Evolutionary conservation across 2,888 invertebrate genomes (phyloP), one percentile per base, ranked within the genome.

Genomic region (Melanargia galathea): DNA sequence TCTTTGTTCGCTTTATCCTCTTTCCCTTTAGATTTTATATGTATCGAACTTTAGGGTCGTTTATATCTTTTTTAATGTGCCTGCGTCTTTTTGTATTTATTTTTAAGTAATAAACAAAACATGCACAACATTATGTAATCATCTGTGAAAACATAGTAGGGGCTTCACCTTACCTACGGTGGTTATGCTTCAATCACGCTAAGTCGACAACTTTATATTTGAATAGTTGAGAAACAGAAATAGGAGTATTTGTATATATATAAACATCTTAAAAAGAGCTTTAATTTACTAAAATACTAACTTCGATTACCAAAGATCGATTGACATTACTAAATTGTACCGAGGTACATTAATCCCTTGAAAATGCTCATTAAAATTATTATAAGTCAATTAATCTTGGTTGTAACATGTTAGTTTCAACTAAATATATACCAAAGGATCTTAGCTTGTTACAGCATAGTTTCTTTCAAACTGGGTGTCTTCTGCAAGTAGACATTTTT

Each of bases 1-100:
- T 86, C 82, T 77, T 54, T 62, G 66, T 64, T 69, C 59, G 66
- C 69, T 69, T 60, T 71, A 67, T 72, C 70, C 70, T n/a, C n/a
- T 71, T 60, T 61, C 69, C 71, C 69, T 68, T 70, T 71, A 74
- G 71, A 64, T 70, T 70, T 67, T 72, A 69, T 70, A 63, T 69
- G 63, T 65, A 70, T 67, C 63, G 54, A 66, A 67, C 68, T 70
- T 68, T 67, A 69, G 66, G 70, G 66, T 70, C 65, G 64, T 70
- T 68, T 65, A 67, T 70, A 67, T 69, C 66, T 67, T 71, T 67
- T 35, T 70, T 70, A 72, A 71, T 70, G 71, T 72, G 71, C 67
- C 70, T 73, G 74, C 71, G 68, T 68, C 60, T 59, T 68, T 65
- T 68, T 70, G 60, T 69, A 66, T 67, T 67, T 71, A 64, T 66